A percentile compares a stretch with the other conserved stretches of the same genome.
phyloP scores from a whole-genome alignment of 2,113 vertebrate genomes.

The Centrocercus urophasianus region DNA sequence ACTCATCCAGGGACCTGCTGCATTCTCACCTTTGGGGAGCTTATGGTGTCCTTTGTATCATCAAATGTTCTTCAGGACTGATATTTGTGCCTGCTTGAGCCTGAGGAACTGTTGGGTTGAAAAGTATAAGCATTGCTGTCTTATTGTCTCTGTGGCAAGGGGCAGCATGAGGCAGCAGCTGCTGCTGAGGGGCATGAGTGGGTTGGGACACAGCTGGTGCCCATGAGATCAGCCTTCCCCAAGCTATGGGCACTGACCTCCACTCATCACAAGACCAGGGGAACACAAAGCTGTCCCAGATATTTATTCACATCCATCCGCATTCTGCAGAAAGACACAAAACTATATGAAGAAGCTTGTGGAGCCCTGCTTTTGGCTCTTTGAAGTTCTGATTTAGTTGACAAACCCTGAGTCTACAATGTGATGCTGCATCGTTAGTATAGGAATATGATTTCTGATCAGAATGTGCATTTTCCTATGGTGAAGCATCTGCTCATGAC shows the following conservation, averaged over 20 bases:
- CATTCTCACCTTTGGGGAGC: neutral
- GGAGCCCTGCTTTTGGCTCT: neutral
- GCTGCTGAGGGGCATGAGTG: neutral
- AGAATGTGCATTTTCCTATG: neutral
- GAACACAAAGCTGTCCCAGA: neutral
- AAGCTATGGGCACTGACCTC: neutral
- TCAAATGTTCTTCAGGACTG: neutral
- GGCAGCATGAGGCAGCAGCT: neutral
- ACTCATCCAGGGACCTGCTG: neutral
- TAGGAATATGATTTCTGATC: neutral
- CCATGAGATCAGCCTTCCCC: neutral
- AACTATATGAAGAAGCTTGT: neutral
- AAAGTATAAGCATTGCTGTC: neutral
- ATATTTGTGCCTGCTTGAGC: neutral
- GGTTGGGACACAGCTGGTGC: neutral
- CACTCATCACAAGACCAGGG: neutral
- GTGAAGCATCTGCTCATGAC: fast-evolving
- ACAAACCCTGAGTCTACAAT: neutral
- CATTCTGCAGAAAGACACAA: neutral
- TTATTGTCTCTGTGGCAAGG: neutral
- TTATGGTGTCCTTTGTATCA: neutral
- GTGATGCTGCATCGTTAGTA: neutral
- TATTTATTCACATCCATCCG: neutral
- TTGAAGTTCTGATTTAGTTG: neutral
- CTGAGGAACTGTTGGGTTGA: neutral